phyloP scores from a whole-genome alignment of 2,797 vertebrate species.

The Phyllotis vaccarum region DNA sequence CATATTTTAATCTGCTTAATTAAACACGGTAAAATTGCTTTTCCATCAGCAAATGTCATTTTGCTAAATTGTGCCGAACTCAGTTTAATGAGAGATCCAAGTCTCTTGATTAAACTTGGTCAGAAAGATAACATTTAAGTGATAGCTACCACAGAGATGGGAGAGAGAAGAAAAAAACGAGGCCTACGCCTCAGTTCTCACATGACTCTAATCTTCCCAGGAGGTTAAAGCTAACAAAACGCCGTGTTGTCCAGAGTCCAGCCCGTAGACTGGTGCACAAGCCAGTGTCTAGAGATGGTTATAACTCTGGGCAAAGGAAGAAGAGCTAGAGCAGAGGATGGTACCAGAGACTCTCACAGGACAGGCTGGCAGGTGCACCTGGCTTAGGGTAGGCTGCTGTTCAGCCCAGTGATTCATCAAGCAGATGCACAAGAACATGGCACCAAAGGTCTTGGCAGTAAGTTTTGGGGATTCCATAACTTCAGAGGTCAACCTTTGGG shows the following conservation, averaged over 20 bases:
- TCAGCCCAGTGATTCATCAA: background rate
- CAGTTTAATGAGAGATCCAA: slow-evolving; percentile 29
- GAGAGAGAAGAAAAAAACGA: background rate
- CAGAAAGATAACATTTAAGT: slow-evolving; percentile 52
- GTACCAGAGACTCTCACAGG: background rate
- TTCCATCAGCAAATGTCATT: slow-evolving; percentile 36
- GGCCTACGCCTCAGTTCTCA: background rate
- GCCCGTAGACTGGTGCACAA: background rate
- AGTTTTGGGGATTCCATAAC: background rate
- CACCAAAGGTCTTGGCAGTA: background rate
- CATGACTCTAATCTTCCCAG: background rate
- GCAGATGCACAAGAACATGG: background rate
- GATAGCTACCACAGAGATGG: background rate
- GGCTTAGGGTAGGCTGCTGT: background rate
- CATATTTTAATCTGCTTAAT: slow-evolving; percentile 66
- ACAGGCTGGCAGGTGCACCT: background rate
- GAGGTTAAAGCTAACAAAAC: background rate
- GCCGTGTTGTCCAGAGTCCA: background rate
- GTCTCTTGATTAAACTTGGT: slow-evolving; percentile 45
- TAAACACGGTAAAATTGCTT: slow-evolving; percentile 51
- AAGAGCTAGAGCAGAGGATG: background rate
- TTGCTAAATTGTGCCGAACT: slow-evolving; percentile 45
- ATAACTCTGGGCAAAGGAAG: background rate
- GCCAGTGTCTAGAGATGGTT: background rate
- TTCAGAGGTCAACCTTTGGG: background rate